Conservation (phyloP, 1,140 invertebrate species). For the Dendroctonus ponderosae region DNA sequence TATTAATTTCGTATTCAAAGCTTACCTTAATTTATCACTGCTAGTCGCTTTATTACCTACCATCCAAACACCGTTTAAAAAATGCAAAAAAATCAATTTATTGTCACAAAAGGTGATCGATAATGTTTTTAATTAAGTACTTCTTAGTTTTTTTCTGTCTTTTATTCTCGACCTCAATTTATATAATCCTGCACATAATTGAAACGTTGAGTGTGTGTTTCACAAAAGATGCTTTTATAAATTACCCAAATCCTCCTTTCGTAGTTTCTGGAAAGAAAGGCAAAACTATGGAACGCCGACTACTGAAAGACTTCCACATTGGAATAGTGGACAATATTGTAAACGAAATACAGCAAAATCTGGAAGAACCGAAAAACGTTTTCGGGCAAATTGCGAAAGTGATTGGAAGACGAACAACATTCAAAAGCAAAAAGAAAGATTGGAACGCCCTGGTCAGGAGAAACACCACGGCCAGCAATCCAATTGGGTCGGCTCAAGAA, state of each 20-base stretch:
- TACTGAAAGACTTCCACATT: constrained; percentile 85
- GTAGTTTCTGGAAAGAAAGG: constrained; percentile 69
- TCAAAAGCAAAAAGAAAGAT: constrained; percentile 68
- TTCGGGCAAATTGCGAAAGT: constrained; percentile 76
- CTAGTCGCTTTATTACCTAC: too few relatives aligned
- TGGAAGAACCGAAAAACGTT: constrained; percentile 63
- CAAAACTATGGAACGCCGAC: constrained; percentile 75
- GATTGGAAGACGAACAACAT: constrained; percentile 65
- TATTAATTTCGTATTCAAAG: too few relatives aligned
- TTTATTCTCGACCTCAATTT: too few relatives aligned
- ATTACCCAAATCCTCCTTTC: constrained; percentile 39
- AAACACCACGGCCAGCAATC: constrained; percentile 66
- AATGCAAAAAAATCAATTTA: too few relatives aligned
- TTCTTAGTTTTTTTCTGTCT: too few relatives aligned
- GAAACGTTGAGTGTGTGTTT: too few relatives aligned
- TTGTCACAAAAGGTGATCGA: too few relatives aligned
- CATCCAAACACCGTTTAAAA: too few relatives aligned
- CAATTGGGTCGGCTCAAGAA: constrained; percentile 73
- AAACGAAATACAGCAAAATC: constrained; percentile 59
- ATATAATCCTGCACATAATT: too few relatives aligned
- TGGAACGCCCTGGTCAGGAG: constrained; percentile 81
- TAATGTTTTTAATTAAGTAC: too few relatives aligned
- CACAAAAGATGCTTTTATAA: too few relatives aligned
- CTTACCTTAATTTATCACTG: too few relatives aligned
- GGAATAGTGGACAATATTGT: constrained; percentile 59